Evolutionary conservation across 2,888 invertebrate species (phyloP).

Genomic region (Ashinkailepas kermadecensis): DNA sequence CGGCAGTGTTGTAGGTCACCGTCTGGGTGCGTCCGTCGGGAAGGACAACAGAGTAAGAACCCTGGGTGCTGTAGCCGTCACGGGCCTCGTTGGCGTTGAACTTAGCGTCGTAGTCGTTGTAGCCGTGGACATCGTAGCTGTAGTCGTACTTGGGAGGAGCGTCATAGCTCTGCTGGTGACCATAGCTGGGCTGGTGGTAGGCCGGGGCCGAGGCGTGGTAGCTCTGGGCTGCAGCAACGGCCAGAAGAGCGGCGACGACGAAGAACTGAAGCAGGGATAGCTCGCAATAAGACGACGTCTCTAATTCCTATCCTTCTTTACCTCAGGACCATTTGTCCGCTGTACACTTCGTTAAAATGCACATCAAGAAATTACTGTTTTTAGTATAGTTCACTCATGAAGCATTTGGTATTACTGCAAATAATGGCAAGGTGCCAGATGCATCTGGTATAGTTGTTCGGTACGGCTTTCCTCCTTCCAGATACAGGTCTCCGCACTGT

Average conservation of each 20-base stretch:
- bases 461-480: no score
- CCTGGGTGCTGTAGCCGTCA: slow-evolving; percentile 29
- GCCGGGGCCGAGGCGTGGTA: neutral
- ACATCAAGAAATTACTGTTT: no score
- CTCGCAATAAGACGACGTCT: no score
- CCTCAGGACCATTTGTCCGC: no score
- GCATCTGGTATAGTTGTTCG: no score
- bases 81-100: slow-evolving; percentile 25
- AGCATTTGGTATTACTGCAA: no score
- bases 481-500: no score
- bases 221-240: neutral
- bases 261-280: neutral
- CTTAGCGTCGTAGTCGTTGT: slow-evolving; percentile 27
- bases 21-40: slow-evolving; percentile 33
- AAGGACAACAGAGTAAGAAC: slow-evolving; percentile 31
- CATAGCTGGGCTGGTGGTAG: neutral
- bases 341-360: no score
- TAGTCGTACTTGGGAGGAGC: slow-evolving; percentile 24
- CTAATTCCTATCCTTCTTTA: no score
- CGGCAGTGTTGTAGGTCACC: slow-evolving; percentile 30
- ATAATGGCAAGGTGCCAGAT: no score
- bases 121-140: slow-evolving; percentile 29
- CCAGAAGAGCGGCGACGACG: neutral
- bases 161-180: neutral
- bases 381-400: no score